Evolutionary conservation across 1,140 invertebrate genomes (phyloP).

Genomic region (Drosophila teissieri): DNA sequence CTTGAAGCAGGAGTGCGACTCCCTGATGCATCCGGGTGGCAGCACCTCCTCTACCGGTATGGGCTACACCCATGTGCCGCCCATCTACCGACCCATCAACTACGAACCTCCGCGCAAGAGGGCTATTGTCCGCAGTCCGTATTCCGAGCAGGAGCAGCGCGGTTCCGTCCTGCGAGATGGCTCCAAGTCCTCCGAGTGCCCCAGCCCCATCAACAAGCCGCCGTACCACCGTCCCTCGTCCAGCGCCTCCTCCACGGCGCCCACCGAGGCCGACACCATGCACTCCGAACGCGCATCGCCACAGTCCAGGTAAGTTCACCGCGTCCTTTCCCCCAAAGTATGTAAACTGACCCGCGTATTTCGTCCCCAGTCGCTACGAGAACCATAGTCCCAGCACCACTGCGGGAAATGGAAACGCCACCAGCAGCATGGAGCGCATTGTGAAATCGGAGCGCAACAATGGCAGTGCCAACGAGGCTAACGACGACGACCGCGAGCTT

Average conservation of each 20-base stretch:
- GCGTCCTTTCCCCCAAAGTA: neutral
- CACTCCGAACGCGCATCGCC: constrained; percentile 83
- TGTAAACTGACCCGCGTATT: neutral
- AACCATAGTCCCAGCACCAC: constrained; percentile 84
- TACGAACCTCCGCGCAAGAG: constrained; percentile 85
- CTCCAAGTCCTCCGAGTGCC: constrained; percentile 79
- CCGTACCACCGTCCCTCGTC: constrained; percentile 82
- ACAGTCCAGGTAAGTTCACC: constrained; percentile 73
- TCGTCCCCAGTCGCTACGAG: constrained; percentile 72
- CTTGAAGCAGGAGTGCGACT: constrained; percentile 84
- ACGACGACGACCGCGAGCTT: constrained; percentile 77
- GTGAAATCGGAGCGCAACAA: constrained; percentile 84
- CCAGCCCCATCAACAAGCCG: constrained; percentile 83
- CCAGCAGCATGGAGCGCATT: constrained; percentile 71
- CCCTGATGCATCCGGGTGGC: constrained; percentile 79
- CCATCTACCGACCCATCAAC: constrained; percentile 81
- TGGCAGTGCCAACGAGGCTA: constrained; percentile 83
- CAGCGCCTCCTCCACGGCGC: constrained; percentile 82
- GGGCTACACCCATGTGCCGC: constrained; percentile 68
- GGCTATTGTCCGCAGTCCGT: constrained; percentile 85
- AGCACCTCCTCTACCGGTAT: constrained; percentile 65
- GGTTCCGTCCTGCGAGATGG: constrained; percentile 84
- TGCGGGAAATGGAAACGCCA: constrained; percentile 76
- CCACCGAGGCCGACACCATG: constrained; percentile 84
- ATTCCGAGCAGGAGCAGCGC: constrained; percentile 82